Conservation (phyloP, 2,797 vertebrate genomes). For the Anguilla anguilla region DNA sequence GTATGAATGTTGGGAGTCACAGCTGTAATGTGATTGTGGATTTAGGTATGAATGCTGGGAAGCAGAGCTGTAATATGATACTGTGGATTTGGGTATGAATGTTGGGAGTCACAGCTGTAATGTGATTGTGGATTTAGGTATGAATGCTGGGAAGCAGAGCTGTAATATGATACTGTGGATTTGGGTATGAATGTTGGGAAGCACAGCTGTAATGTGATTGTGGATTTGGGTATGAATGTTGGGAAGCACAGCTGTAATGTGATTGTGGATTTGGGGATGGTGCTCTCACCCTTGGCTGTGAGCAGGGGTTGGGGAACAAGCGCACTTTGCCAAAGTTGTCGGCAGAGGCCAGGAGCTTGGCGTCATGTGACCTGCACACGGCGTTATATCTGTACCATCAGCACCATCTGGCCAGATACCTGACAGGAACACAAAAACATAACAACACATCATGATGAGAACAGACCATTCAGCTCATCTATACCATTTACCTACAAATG, state of each 20-base stretch:
- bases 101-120: neutral
- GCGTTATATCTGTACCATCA: constrained; percentile 92
- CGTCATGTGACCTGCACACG: constrained; percentile 79
- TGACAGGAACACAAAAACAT: constrained; percentile 23
- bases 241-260: neutral
- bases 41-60: no score
- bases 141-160: neutral
- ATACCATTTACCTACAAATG: neutral
- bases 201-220: neutral
- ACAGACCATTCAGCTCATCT: neutral
- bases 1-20: no score
- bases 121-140: neutral
- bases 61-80: no score
- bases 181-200: neutral
- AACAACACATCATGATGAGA: neutral
- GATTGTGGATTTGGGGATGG: neutral
- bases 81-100: neutral
- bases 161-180: neutral
- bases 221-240: neutral
- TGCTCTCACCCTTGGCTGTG: constrained; percentile 82
- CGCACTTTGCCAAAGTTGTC: constrained; percentile 94
- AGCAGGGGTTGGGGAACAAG: constrained; percentile 84
- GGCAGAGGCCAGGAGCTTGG: constrained; percentile 80
- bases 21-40: no score
- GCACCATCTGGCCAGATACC: constrained; percentile 84